Conservation (phyloP, 2,113 vertebrate genomes). For the Hymenochirus boettgeri region DNA sequence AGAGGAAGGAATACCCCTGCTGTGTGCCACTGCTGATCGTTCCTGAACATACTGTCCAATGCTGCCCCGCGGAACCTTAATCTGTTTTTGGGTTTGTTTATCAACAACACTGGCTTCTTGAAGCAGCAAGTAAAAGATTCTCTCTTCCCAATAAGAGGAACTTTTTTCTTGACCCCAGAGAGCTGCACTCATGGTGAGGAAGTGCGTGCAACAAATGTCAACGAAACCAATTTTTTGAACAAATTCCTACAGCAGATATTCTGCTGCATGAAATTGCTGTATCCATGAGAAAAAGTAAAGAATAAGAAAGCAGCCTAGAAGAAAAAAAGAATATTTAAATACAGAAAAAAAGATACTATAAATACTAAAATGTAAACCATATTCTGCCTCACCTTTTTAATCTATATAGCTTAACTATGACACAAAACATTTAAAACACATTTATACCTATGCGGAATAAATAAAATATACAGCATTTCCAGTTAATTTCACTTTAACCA, state of each 20-base stretch:
- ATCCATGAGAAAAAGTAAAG: background rate
- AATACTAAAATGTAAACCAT: background rate
- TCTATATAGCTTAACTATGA: background rate
- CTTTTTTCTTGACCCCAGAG: conserved; percentile 96
- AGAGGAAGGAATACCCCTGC: conserved; percentile 75
- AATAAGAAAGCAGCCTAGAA: background rate
- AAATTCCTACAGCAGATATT: background rate
- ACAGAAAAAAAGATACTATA: background rate
- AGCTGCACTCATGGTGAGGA: conserved; percentile 84
- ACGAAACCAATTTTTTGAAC: background rate
- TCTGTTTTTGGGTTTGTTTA: conserved; percentile 85
- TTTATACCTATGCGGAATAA: background rate
- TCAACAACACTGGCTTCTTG: conserved; percentile 86
- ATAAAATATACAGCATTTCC: too few relatives aligned
- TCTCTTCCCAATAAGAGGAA: conserved; percentile 87
- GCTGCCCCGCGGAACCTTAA: conserved; percentile 88
- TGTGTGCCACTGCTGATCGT: conserved; percentile 76
- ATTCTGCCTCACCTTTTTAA: background rate
- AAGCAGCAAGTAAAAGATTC: conserved; percentile 87
- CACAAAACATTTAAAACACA: background rate
- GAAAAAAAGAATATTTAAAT: background rate
- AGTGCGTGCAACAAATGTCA: conserved; percentile 8
- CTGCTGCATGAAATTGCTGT: background rate
- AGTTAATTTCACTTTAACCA: too few relatives aligned
- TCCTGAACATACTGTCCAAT: conserved; percentile 90